Base-by-base conservation (phyloP, 2,797 vertebrate genomes). In the Ceyx erithaca region DNA sequence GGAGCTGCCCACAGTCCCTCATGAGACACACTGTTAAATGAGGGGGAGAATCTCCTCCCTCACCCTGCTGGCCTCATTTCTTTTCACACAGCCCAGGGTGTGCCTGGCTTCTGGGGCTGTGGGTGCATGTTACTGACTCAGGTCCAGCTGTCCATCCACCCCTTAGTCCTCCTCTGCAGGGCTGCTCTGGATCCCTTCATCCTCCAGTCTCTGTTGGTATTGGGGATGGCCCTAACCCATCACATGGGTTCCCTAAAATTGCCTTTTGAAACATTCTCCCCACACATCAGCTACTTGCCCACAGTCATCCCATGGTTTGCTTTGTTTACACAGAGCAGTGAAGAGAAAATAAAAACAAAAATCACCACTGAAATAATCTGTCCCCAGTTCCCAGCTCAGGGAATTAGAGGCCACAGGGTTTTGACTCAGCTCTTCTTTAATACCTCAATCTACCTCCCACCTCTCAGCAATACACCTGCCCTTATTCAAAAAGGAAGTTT, bases 261-360 rank as follows among this genome's bases (percentile, higher is more conserved):
- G 79, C 19, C 19, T 69, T 87, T 72, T 31, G n/a, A 77, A 91
- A 83, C 10, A 14, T 35, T 45, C 86, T 78, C 23, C 30, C 26
- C 21, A 86, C 2, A 8, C 46, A 76, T 43, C 54, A 78, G n/a
- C 59, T 51, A 19, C 43, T 31, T 64, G 54, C 59, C n/a, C 51
- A 78, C 9, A 41, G 33, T n/a, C 35, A 26, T 0, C 1, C 12
- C 1, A 2, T 4, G 18, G 62, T 85, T 66, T 55, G 21, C 48
- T 64, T 46, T 28, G 55, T 80, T 78, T 68, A 71, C 3, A 55
- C 3, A 52, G 9, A 73, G 21, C 8, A 93, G 23, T 16, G 49
- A 33, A 30, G 80, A 73, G 30, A 85, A 54, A 21, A 89, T 70
- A 70, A 21, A 89, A 73, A 70, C 54, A 8, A 14, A 31, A 8